Percentiles rank a stretch among this genome's conserved stretches.
Evolutionary conservation across 1,140 invertebrate species (phyloP).

Genomic region (Ceratosolen solmsi): DNA sequence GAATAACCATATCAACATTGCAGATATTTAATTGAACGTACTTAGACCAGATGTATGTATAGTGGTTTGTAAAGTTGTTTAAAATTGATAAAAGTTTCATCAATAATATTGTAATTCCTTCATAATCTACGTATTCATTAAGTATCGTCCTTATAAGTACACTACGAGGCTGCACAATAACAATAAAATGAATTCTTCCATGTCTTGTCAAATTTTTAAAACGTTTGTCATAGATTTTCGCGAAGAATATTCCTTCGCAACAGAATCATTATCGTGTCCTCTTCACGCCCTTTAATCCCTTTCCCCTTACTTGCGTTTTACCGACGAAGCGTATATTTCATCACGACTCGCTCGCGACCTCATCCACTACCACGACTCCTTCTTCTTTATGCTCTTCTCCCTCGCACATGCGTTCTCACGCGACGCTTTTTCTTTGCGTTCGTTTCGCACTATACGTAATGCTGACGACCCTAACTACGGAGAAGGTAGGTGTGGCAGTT

Average conservation of each 20-base stretch:
- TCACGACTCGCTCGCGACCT: neutral
- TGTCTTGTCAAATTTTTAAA: neutral
- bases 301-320: neutral
- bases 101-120: no score
- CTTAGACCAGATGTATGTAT: no score
- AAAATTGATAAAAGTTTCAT: no score
- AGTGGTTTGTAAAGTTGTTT: no score
- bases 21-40: no score
- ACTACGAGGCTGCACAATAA: no score
- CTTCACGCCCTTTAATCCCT: neutral
- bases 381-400: neutral
- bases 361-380: neutral
- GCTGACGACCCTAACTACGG: neutral
- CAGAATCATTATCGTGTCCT: neutral
- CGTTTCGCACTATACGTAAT: neutral
- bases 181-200: neutral
- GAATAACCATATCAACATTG: no score
- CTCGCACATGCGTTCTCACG: slow-evolving; percentile 20
- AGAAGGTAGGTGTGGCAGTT: slow-evolving; percentile 29
- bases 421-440: slow-evolving; percentile 30
- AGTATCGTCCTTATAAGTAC: neutral
- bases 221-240: neutral
- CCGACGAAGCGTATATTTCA: neutral
- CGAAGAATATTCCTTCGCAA: neutral
- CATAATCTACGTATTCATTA: neutral